phyloP scores from a whole-genome alignment of 2,888 invertebrate species.

The Nomada lathburiana region DNA sequence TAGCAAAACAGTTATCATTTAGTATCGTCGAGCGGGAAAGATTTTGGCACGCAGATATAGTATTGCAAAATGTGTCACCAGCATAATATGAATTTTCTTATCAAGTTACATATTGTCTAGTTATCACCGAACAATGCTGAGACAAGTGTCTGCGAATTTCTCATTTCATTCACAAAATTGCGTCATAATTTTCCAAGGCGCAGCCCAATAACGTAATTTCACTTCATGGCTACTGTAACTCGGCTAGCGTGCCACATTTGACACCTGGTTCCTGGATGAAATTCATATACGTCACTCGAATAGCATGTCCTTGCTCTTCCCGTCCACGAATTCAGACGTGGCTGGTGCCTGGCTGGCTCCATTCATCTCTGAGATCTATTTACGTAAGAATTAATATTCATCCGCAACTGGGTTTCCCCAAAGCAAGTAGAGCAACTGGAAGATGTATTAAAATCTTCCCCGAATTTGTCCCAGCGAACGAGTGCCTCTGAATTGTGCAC shows the following conservation, averaged over 20 bases:
- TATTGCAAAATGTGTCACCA: too few species aligned
- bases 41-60: too few species aligned
- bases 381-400: conserved; percentile 39
- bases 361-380: conserved; percentile 37
- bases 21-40: too few species aligned
- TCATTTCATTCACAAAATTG: conserved; percentile 3
- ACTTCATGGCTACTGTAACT: conserved; percentile 2
- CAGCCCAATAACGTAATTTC: background rate
- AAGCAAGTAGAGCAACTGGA: conserved; percentile 1
- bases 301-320: background rate
- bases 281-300: conserved; percentile 30
- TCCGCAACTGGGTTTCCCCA: background rate
- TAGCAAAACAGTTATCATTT: too few species aligned
- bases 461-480: background rate
- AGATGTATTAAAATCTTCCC: conserved; percentile 19
- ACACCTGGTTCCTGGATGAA: conserved; percentile 9
- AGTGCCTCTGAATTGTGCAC: background rate
- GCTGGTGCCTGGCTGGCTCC: background rate
- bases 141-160: too few species aligned
- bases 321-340: background rate
- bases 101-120: too few species aligned
- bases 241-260: conserved; percentile 9
- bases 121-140: too few species aligned
- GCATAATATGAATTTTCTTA: too few species aligned
- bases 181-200: conserved; percentile 10